Conservation (phyloP, 2,113 vertebrate genomes). For the Lepidothrix coronata region DNA sequence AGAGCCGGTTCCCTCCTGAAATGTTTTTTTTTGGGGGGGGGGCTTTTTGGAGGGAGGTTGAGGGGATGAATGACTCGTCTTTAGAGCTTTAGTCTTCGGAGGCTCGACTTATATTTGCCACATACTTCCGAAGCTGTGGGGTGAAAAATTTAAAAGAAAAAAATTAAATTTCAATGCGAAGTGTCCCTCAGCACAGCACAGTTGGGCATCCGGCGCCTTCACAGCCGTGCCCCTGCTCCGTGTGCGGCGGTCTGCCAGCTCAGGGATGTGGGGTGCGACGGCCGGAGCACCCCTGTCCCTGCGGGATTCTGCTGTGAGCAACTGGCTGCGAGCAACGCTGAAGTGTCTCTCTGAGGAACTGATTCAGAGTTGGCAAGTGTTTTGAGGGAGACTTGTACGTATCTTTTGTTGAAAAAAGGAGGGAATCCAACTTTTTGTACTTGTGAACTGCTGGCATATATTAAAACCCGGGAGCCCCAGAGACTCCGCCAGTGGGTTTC, state of each 20-base stretch:
- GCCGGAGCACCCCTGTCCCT: not conserved
- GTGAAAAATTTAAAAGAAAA: not conserved
- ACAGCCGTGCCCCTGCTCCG: not conserved
- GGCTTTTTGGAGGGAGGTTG: rapidly evolving
- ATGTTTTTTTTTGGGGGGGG: no score
- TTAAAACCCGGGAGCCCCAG: rapidly evolving
- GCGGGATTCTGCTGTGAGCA: not conserved
- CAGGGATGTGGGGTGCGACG: not conserved
- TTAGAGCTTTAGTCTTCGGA: not conserved
- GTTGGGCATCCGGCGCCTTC: rapidly evolving
- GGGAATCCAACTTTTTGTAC: not conserved
- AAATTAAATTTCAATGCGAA: not conserved
- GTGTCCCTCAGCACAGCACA: rapidly evolving
- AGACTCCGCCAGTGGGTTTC: not conserved
- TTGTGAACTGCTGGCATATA: not conserved
- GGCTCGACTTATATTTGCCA: rapidly evolving
- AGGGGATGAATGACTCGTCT: no score
- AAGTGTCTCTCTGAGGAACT: not conserved
- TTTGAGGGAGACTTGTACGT: not conserved
- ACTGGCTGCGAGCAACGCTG: not conserved
- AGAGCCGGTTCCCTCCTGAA: not conserved
- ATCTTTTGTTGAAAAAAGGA: rapidly evolving
- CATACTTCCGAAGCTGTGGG: rapidly evolving
- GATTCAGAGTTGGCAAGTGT: not conserved
- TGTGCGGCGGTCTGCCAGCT: not conserved